A percentile compares a stretch with the other conserved stretches of the same genome.
Conservation (phyloP, 2,797 vertebrate species). For the Denticeps clupeoides region DNA sequence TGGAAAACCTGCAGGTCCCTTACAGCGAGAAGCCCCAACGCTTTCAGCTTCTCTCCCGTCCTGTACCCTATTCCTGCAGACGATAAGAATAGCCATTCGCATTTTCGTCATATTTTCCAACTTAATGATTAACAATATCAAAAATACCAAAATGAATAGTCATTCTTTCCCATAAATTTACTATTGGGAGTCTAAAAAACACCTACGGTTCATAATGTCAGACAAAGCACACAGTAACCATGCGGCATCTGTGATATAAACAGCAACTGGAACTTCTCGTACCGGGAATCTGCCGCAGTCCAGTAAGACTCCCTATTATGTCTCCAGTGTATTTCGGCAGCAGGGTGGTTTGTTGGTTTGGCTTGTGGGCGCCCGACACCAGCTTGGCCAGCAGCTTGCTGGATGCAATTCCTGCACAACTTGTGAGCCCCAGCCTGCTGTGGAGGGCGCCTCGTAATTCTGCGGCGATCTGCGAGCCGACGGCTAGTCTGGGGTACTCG, state of each 20-base stretch:
- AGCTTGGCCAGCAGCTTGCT: conserved; percentile 82
- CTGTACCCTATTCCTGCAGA: conserved; percentile 74
- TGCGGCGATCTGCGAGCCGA: conserved; percentile 73
- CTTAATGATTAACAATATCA: too few relatives aligned
- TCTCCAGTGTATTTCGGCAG: conserved; percentile 61
- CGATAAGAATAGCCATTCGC: too few relatives aligned
- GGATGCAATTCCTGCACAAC: conserved; percentile 73
- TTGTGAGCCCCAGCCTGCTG: conserved; percentile 66
- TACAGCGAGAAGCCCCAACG: conserved; percentile 59
- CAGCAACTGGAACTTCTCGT: too few relatives aligned
- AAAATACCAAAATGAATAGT: too few relatives aligned
- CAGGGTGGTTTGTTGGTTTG: conserved; percentile 82
- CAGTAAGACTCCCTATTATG: conserved; percentile 57
- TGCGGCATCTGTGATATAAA: too few relatives aligned
- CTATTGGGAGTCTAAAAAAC: too few relatives aligned
- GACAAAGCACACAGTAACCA: too few relatives aligned
- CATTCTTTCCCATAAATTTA: too few relatives aligned
- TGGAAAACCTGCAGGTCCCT: conserved; percentile 64
- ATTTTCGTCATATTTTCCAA: too few relatives aligned
- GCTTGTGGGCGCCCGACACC: conserved; percentile 76
- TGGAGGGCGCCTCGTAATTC: conserved; percentile 64
- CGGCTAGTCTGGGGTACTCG: conserved; percentile 50
- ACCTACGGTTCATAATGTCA: too few relatives aligned
- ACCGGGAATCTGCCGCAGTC: conserved; percentile 74
- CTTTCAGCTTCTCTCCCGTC: conserved; percentile 64